phyloP scores from a whole-genome alignment of 2,797 vertebrate species.

The Garrulus glandarius region DNA sequence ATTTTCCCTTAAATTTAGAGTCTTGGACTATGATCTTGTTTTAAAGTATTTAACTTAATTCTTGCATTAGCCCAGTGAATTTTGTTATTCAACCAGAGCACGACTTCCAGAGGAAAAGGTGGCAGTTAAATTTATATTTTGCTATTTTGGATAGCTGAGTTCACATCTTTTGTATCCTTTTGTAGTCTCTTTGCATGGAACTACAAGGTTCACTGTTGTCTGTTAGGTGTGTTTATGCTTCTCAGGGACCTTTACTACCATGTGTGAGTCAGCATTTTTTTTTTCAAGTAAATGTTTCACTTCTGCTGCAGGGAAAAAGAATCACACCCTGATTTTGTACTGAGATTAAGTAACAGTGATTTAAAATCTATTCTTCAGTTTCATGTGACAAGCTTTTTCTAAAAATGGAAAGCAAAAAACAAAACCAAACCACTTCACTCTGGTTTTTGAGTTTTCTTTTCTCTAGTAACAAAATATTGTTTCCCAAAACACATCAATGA shows the following conservation, averaged over 20 bases:
- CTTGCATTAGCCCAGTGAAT: background rate
- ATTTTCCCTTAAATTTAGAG: background rate
- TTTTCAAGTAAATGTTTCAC: background rate
- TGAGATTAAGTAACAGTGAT: background rate
- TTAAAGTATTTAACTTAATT: background rate
- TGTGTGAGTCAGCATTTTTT: background rate
- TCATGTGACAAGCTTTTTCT: background rate
- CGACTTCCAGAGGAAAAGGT: background rate
- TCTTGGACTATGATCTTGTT: background rate
- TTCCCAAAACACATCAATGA: background rate
- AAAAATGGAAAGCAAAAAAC: background rate
- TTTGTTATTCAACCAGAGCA: background rate
- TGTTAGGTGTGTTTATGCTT: background rate
- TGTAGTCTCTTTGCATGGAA: background rate
- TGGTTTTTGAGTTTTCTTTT: background rate
- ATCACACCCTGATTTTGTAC: background rate
- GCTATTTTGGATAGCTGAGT: background rate
- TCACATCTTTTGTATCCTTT: background rate
- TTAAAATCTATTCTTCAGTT: background rate
- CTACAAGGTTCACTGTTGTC: background rate
- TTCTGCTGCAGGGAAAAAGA: background rate
- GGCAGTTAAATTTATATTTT: background rate
- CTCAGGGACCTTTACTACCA: background rate
- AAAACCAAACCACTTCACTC: background rate
- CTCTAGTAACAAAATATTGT: background rate